These are phyloP conservation scores for Lagria hirta DNA, from an alignment of 2,888 invertebrate genomes.

Conservation along the genomic window DNA sequence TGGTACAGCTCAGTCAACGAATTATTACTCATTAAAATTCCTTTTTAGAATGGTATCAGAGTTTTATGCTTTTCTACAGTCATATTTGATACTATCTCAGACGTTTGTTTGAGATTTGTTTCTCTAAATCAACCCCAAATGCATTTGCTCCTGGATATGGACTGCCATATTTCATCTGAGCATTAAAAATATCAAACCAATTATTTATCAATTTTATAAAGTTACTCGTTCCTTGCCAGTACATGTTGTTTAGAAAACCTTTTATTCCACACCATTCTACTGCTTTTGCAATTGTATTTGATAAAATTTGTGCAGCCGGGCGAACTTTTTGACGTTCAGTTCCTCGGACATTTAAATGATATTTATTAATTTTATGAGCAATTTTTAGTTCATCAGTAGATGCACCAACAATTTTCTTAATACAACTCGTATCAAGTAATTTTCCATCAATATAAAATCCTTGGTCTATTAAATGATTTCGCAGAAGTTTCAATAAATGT, in stretches of 20 bases:
- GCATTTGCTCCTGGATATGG: not conserved
- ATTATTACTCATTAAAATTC: conserved; percentile 23
- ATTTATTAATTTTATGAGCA: conserved; percentile 27
- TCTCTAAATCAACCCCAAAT: conserved; percentile 1
- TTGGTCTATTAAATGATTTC: conserved; percentile 10
- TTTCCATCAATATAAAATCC: conserved; percentile 1
- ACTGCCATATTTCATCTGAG: conserved; percentile 3
- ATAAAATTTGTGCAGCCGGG: conserved; percentile 26
- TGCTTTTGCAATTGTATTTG: conserved; percentile 25
- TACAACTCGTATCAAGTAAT: not conserved
- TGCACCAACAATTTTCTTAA: conserved; percentile 6
- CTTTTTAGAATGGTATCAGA: conserved; percentile 31
- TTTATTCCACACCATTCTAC: conserved; percentile 13
- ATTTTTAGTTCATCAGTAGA: conserved; percentile 26
- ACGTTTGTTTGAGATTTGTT: not conserved
- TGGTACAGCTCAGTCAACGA: conserved; percentile 20
- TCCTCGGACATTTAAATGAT: conserved; percentile 28
- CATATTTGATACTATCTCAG: not conserved
- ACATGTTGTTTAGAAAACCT: not conserved
- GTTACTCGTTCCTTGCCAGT: not conserved
- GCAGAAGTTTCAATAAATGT: conserved; percentile 7
- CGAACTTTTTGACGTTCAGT: conserved; percentile 20
- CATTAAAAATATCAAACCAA: conserved; percentile 28
- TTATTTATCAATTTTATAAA: conserved; percentile 16
- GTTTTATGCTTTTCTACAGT: conserved; percentile 26